phyloP scores from a whole-genome alignment of 1,140 invertebrate species.

The Brachionus paranguensis region DNA sequence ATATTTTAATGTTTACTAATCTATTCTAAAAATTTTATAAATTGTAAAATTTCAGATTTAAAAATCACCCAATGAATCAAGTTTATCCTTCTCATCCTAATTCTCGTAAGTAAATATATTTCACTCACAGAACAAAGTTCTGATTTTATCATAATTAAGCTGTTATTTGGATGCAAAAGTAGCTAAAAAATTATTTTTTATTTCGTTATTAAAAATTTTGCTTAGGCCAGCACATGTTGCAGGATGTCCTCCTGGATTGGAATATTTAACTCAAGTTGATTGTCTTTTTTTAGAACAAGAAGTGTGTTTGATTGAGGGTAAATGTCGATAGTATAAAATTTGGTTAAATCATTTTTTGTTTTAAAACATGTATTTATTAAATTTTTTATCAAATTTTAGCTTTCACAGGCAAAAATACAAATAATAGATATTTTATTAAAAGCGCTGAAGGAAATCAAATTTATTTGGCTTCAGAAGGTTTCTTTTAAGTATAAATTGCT shows the following conservation, averaged over 20 bases:
- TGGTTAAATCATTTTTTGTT: too few relatives aligned
- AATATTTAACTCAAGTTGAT: slow-evolving; percentile 84
- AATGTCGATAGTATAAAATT: neutral
- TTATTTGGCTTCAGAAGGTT: slow-evolving; percentile 71
- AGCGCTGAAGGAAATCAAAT: slow-evolving; percentile 69
- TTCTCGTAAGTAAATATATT: neutral
- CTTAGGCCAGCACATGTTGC: slow-evolving; percentile 63
- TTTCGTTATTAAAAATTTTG: neutral
- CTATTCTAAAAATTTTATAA: too few relatives aligned
- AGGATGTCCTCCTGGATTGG: slow-evolving; percentile 80
- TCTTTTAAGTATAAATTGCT: neutral
- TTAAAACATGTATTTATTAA: too few relatives aligned
- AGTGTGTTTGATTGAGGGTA: slow-evolving; percentile 73
- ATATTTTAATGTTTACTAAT: too few relatives aligned
- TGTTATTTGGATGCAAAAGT: neutral
- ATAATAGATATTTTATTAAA: slow-evolving; percentile 76
- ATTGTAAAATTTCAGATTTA: too few relatives aligned
- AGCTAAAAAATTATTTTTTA: neutral
- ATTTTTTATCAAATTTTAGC: slow-evolving; percentile 48
- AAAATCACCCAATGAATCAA: neutral
- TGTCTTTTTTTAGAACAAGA: slow-evolving; percentile 79
- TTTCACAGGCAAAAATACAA: slow-evolving; percentile 74
- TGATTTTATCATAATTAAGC: neutral
- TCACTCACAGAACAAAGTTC: too few relatives aligned
- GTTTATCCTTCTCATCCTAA: neutral